Base-by-base conservation (phyloP, 2,113 vertebrate species). In the Tetraodon nigroviridis region DNA sequence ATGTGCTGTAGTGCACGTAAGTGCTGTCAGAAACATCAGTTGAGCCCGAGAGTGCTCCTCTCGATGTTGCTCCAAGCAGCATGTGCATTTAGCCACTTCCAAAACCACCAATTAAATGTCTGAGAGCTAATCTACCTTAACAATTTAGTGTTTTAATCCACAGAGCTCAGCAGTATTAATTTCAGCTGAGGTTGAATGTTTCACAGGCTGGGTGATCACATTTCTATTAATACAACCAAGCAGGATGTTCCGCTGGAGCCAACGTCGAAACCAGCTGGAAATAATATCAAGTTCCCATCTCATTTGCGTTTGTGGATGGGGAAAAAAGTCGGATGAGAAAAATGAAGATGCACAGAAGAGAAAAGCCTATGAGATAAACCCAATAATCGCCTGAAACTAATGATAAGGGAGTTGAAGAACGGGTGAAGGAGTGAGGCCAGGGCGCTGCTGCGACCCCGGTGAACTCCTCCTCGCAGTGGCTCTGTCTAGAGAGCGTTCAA, bases 1-100 rank as follows among this genome's bases (percentile, higher is more conserved):
- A 45, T 40, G 58, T 19, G 64, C 7, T 71, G 27, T 51, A 75
- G 72, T 49, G 58, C 65, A 32, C 56, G 55, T 56, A 8, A 53
- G 61, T 42, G 51, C 20, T 41, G 45, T 49, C 63, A 55, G 24
- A 68, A 51, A 53, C 50, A 17, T 48, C 64, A 46, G 64, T 46
- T 29, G 56, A 44, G 69, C 58, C 17, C 32, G 46, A 44, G 60
- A 66, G 76, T 64, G 61, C 71, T 42, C 65, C 51, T 55, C 42
- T 58, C 67, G 21, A 32, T n/a, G 51, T 61, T 21, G 29, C 52
- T 32, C 61, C 61, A 16, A 20, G 4, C 46, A 19, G 50, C 27
- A 24, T 49, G 67, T 77, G 68, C 71, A 72, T 82, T 78, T 72
- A 76, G n/a, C 72, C 72, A 75, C 79, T 82, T 64, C 58, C 54